These are phyloP conservation scores for Drosophila prosaltans DNA, from an alignment of 1,140 invertebrate genomes.

Conservation along the genomic window DNA sequence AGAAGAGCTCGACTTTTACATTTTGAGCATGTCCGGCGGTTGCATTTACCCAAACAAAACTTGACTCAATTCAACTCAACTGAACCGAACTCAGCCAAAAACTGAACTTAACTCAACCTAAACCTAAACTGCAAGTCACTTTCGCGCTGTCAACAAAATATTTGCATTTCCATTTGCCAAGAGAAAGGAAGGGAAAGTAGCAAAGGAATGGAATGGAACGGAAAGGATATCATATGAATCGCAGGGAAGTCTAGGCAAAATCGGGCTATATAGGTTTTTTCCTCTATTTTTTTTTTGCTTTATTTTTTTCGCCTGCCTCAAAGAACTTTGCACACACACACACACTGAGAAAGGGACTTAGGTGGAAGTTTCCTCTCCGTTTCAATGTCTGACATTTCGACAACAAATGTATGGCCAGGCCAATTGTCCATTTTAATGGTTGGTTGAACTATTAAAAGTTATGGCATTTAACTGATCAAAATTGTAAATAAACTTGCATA, in stretches of 20 bases:
- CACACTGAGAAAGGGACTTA: constrained; percentile 10
- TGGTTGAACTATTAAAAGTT: constrained; percentile 41
- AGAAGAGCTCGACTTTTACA: constrained; percentile 38
- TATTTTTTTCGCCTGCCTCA: too few species aligned
- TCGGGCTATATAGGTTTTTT: too few species aligned
- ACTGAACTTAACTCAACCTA: constrained; percentile 30
- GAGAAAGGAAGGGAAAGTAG: background rate
- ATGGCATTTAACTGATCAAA: constrained; percentile 70
- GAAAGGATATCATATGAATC: background rate
- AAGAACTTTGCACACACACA: background rate
- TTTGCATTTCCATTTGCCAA: constrained; percentile 72
- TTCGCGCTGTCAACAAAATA: constrained; percentile 71
- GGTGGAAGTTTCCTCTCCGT: background rate
- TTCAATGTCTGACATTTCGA: constrained; percentile 63
- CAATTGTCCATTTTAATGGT: constrained; percentile 52
- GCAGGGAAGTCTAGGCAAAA: background rate
- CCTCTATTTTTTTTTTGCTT: too few species aligned
- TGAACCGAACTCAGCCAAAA: background rate
- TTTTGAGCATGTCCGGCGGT: constrained; percentile 68
- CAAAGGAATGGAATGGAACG: background rate
- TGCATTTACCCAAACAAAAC: constrained; percentile 37
- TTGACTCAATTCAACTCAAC: background rate
- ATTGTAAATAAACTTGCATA: constrained; percentile 74
- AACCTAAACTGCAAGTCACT: constrained; percentile 58
- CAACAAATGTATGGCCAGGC: constrained; percentile 65